These are phyloP conservation scores for Colletes gigas DNA, from an alignment of 1,140 invertebrate genomes.

Conservation along the genomic window DNA sequence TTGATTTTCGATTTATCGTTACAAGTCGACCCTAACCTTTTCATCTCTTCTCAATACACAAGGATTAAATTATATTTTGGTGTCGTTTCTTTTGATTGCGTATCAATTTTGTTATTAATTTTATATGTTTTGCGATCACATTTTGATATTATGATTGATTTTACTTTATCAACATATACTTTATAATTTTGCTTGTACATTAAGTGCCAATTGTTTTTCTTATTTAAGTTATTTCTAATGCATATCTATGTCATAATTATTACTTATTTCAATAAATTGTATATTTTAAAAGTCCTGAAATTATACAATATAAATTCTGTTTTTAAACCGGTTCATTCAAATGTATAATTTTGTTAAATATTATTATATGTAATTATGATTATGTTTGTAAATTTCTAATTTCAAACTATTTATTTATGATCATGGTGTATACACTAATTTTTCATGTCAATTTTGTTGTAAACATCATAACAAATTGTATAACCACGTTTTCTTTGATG, in stretches of 20 bases:
- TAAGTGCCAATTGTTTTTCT: conserved; percentile 7
- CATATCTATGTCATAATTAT: neutral
- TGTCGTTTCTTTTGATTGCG: neutral
- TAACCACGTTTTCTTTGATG: neutral
- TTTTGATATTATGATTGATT: neutral
- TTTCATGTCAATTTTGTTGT: neutral
- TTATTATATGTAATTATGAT: neutral
- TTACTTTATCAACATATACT: too few species aligned
- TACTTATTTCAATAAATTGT: neutral
- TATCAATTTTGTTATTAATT: neutral
- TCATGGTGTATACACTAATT: neutral
- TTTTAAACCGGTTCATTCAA: neutral
- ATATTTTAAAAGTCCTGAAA: neutral
- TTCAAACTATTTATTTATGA: neutral
- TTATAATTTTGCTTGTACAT: neutral
- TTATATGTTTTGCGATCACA: neutral
- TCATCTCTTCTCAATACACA: neutral
- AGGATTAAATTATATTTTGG: neutral
- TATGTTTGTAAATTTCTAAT: neutral
- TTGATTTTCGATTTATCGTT: conserved; percentile 24
- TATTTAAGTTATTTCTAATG: conserved; percentile 24
- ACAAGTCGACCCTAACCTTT: conserved; percentile 43
- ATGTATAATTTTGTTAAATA: neutral
- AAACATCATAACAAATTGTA: neutral
- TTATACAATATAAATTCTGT: neutral